Conservation (phyloP, 2,888 invertebrate genomes). For the Athrips mouffetella region DNA sequence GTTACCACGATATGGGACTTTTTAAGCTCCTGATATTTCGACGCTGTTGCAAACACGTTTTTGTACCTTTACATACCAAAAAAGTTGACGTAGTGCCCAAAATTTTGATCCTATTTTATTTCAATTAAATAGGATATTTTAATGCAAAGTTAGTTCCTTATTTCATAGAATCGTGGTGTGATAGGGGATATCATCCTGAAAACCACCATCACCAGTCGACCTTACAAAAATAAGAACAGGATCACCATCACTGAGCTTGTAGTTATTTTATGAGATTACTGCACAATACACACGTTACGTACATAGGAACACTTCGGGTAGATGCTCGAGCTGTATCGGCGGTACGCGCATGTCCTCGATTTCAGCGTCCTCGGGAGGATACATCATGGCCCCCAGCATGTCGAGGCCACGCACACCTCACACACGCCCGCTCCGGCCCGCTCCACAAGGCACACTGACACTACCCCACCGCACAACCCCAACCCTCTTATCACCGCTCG, state of each 20-base stretch:
- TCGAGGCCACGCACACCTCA: too few species aligned
- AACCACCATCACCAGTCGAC: too few species aligned
- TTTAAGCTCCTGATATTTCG: too few species aligned
- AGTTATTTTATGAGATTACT: neutral
- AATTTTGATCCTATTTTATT: neutral
- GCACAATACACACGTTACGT: slow-evolving; percentile 62
- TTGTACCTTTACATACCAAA: neutral
- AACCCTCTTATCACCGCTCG: slow-evolving; percentile 64
- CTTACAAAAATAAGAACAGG: neutral
- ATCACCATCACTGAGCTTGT: neutral
- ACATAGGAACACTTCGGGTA: slow-evolving; percentile 86
- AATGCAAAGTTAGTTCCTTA: too few species aligned
- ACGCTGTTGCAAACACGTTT: too few species aligned
- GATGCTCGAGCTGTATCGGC: slow-evolving; percentile 84
- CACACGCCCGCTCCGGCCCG: slow-evolving; percentile 57
- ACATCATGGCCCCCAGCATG: slow-evolving; percentile 77
- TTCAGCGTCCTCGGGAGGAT: slow-evolving; percentile 60
- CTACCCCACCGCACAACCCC: slow-evolving; percentile 65
- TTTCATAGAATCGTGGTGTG: too few species aligned
- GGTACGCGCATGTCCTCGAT: slow-evolving; percentile 82
- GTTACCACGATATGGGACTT: too few species aligned
- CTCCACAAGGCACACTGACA: slow-evolving; percentile 61
- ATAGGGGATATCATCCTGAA: too few species aligned
- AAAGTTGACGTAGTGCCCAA: neutral
- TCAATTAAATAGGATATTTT: neutral